These are phyloP conservation scores for Menidia beryllina DNA, from an alignment of 2,113 vertebrate genomes.

Conservation along the genomic window DNA sequence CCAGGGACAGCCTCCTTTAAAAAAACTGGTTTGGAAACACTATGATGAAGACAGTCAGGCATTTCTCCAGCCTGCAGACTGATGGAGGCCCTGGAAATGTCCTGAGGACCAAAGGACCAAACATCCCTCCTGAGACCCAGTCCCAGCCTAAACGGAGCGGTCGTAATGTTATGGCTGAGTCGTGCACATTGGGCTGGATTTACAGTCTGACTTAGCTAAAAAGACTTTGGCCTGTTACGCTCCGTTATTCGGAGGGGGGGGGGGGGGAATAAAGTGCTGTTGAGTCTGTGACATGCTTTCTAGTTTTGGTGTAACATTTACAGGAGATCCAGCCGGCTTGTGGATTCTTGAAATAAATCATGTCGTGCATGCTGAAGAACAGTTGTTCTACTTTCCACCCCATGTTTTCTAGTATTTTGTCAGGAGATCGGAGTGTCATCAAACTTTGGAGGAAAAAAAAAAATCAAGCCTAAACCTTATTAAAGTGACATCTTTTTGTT, in stretches of 20 bases:
- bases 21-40: too few species aligned
- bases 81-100: not conserved
- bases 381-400: constrained; percentile 17
- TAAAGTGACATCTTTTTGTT: too few species aligned
- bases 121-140: too few species aligned
- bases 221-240: constrained; percentile 30
- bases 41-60: too few species aligned
- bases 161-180: not conserved
- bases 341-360: constrained; percentile 48
- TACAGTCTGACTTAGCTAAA: not conserved
- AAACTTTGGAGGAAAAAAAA: too few species aligned
- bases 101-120: too few species aligned
- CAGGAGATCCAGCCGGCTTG: constrained; percentile 24
- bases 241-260: constrained; percentile 38
- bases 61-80: too few species aligned
- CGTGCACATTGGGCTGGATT: not conserved
- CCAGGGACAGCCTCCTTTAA: too few species aligned
- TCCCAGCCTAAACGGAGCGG: not conserved
- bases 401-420: constrained; percentile 43
- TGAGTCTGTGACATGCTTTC: constrained; percentile 40
- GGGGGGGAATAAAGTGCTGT: constrained; percentile 60
- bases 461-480: too few species aligned
- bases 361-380: constrained; percentile 43
- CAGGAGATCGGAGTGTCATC: not conserved
- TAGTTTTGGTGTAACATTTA: constrained; percentile 43